Conservation (phyloP, 2,888 invertebrate species). For the Drosophila borealis region DNA sequence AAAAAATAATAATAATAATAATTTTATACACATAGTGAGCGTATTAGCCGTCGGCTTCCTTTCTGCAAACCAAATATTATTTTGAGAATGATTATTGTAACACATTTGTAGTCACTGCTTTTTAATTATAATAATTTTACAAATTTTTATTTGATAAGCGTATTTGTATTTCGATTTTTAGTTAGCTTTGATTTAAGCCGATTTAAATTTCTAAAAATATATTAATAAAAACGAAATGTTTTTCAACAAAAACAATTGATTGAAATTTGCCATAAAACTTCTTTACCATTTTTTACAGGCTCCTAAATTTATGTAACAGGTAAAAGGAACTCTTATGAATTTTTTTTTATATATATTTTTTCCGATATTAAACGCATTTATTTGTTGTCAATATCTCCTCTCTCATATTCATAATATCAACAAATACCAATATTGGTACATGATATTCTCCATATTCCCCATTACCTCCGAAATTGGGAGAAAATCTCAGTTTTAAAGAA, state of each 20-base stretch:
- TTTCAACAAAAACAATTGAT: conserved; percentile 32
- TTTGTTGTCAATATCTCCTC: too few species aligned
- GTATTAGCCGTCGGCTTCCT: conserved; percentile 63
- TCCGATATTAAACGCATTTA: too few species aligned
- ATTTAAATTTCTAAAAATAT: conserved; percentile 58
- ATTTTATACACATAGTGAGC: conserved; percentile 26
- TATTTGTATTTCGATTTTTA: conserved; percentile 44
- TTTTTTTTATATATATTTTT: too few species aligned
- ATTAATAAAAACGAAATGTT: conserved; percentile 60
- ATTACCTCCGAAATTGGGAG: too few species aligned
- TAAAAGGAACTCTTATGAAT: too few species aligned
- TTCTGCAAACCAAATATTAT: conserved; percentile 74
- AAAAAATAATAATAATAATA: background rate
- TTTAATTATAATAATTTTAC: conserved; percentile 51
- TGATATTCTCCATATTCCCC: too few species aligned
- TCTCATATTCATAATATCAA: too few species aligned
- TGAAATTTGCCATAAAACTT: background rate
- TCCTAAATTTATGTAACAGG: background rate
- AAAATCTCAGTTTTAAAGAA: too few species aligned
- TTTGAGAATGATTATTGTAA: conserved; percentile 51
- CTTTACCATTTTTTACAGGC: background rate
- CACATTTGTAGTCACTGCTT: conserved; percentile 73
- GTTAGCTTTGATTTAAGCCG: conserved; percentile 59
- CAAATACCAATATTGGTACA: too few species aligned
- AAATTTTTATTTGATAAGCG: conserved; percentile 25